Conservation (phyloP, 23 tunicate species). For the Trididemnum miniatum region DNA sequence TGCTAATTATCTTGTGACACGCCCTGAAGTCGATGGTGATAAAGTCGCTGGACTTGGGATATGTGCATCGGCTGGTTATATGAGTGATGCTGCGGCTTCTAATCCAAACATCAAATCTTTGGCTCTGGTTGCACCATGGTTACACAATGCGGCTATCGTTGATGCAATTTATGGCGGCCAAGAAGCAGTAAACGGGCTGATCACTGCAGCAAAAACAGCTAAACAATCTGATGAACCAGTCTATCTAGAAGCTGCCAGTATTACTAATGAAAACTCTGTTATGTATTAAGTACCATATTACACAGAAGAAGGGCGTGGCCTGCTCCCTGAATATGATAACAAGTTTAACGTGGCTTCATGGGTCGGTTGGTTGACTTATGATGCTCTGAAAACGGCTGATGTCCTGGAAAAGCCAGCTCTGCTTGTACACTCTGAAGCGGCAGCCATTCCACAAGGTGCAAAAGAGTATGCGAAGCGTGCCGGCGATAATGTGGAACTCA, state of each 20-base stretch:
- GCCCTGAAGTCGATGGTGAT: neutral
- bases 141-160: neutral
- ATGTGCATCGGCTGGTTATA: neutral
- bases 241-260: neutral
- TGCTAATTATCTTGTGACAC: neutral
- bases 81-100: neutral
- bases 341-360: constrained; percentile 3
- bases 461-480: neutral
- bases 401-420: neutral
- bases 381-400: neutral
- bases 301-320: neutral
- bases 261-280: neutral
- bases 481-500: neutral
- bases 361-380: neutral
- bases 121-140: constrained; percentile 17
- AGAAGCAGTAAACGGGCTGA: neutral
- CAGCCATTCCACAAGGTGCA: neutral
- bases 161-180: neutral
- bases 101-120: neutral
- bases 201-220: neutral
- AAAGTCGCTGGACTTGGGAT: neutral
- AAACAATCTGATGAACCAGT: neutral
- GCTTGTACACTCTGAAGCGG: neutral
- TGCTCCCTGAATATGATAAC: neutral
- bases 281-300: neutral